A percentile compares a stretch with the other conserved stretches of the same genome.
Conservation (phyloP, 2,888 invertebrate species). For the Leistus spinibarbis region DNA sequence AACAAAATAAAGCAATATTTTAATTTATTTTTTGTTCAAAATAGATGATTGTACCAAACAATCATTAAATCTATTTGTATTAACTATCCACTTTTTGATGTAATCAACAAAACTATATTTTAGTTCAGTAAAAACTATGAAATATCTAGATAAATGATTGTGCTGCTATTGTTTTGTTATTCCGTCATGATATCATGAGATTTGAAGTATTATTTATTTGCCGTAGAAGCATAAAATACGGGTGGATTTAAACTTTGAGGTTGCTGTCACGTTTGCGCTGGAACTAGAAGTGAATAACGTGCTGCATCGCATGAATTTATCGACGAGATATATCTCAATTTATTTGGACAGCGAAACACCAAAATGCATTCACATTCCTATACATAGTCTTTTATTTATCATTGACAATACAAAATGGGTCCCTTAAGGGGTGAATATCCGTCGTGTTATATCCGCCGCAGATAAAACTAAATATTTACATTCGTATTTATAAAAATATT, state of each 20-base stretch:
- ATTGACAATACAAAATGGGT: neutral
- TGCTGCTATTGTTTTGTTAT: neutral
- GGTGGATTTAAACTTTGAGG: neutral
- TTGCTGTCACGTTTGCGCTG: neutral
- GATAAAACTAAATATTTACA: neutral
- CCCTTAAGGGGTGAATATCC: neutral
- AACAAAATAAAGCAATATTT: no score
- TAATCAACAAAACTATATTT: neutral
- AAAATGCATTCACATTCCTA: neutral
- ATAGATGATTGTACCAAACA: no score
- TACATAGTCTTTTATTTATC: neutral
- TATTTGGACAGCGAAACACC: neutral
- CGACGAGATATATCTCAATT: neutral
- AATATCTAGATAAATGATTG: neutral
- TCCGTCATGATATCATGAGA: neutral
- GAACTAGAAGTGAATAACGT: neutral
- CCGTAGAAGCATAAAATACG: neutral
- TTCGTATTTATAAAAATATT: no score
- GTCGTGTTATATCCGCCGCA: neutral
- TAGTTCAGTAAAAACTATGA: neutral
- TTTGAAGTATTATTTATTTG: neutral
- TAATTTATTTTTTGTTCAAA: no score
- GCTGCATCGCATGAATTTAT: neutral
- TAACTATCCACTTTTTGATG: no score
- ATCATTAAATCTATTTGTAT: no score